Evolutionary conservation across 2,888 invertebrate genomes (phyloP), one percentile per base, ranked within the genome.

Genomic region (Tuberolachnus salignus): DNA sequence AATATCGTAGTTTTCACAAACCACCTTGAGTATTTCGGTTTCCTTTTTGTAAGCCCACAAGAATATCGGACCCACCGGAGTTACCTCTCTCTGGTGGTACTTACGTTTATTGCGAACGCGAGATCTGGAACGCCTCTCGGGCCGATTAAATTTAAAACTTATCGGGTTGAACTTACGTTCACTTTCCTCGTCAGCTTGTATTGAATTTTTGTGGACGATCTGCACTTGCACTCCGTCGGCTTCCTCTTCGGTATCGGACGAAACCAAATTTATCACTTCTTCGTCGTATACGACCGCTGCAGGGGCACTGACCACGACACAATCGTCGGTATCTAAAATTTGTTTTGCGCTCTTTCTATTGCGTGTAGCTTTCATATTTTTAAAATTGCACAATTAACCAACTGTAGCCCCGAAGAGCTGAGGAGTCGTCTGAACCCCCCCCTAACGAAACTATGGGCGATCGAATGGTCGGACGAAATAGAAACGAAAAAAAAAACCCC

Each of bases 1-100:
- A 85, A 92, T 90, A 87, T 94, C 94, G 88, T 94, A 94, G 86
- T 94, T 94, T 86, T 94, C 94, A 87, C 93, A 93, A 86, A 91
- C 90, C 83, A 94, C 93, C 86, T 92, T 92, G 85, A 92, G 91
- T 86, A 94, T 93, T 85, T 90, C 89, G 82, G 92, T 92, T 83
- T 90, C 90, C 86, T 92, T 92, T 85, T 92, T 91, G 81, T 92
- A 91, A 82, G 92, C 92, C 93, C 94, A 94, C 83, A 94, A 89
- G 86, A 94, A 94, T 82, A 94, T 92, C 83, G 94, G 94, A 84
- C 92, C 92, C 83, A 93, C 90, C 81, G 94, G 94, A 84, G 92
- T 92, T 83, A 93, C 90, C 81, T 91, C 90, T 63, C 26, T 57
- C n/a, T 57, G 9, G 1, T 23, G 64, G 59, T 72, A 66, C 55